A percentile compares a stretch with the other conserved stretches of the same genome.
Evolutionary conservation across 2,113 vertebrate species (phyloP).

Genomic region (human): GRCh38 chr18:66724501-66725000

Average conservation of each 20-base stretch:
- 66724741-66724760: background rate
- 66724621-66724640: background rate
- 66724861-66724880: too few species aligned
- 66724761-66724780: background rate
- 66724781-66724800: background rate
- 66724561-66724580: background rate
- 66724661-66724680: background rate
- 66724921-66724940: rapidly evolving
- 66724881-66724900: background rate
- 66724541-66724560: background rate
- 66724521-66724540: background rate
- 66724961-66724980: background rate
- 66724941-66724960: background rate
- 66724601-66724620: background rate
- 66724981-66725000: background rate
- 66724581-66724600: background rate
- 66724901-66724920: background rate
- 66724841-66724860: background rate
- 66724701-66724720: background rate
- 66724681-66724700: background rate
- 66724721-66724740: background rate
- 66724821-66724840: background rate
- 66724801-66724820: background rate
- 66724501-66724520: background rate
- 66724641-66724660: background rate